These are phyloP conservation scores for Brachyrhaphis roseni DNA, from an alignment of 2,797 vertebrate genomes.

Conservation along the genomic window DNA sequence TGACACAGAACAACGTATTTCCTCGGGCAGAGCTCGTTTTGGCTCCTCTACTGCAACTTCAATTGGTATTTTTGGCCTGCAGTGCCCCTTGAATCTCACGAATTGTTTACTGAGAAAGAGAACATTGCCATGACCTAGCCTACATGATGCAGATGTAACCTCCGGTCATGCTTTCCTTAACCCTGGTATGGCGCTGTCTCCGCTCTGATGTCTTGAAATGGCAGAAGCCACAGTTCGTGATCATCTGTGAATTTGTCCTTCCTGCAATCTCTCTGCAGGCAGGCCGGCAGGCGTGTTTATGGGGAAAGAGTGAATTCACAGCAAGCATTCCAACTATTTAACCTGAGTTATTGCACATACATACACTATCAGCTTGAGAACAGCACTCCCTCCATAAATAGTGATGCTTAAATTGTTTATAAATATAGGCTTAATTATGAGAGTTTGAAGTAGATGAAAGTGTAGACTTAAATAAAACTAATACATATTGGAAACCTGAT, in stretches of 20 bases:
- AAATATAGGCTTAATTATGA: neutral
- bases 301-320: slow-evolving; percentile 19
- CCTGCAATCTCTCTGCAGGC: slow-evolving; percentile 34
- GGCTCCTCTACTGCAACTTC: slow-evolving; percentile 39
- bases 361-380: neutral
- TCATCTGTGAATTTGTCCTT: slow-evolving; percentile 60
- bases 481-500: neutral
- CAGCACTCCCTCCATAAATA: neutral
- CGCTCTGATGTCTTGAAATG: slow-evolving; percentile 72
- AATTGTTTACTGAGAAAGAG: slow-evolving; percentile 48
- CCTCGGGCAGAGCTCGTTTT: slow-evolving; percentile 43
- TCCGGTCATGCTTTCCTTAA: slow-evolving; percentile 52
- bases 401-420: neutral
- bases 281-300: slow-evolving; percentile 25
- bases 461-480: neutral
- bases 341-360: neutral
- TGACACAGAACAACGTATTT: slow-evolving; percentile 37
- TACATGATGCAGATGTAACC: slow-evolving; percentile 60
- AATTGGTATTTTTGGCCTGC: slow-evolving; percentile 54
- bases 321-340: neutral
- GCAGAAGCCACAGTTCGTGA: slow-evolving; percentile 70
- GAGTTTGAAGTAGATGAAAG: neutral
- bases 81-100: slow-evolving; percentile 59
- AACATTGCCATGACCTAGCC: slow-evolving; percentile 64
- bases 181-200: slow-evolving; percentile 57